phyloP scores from a whole-genome alignment of 2,797 vertebrate genomes.

The Rhyacichthys aspro region DNA sequence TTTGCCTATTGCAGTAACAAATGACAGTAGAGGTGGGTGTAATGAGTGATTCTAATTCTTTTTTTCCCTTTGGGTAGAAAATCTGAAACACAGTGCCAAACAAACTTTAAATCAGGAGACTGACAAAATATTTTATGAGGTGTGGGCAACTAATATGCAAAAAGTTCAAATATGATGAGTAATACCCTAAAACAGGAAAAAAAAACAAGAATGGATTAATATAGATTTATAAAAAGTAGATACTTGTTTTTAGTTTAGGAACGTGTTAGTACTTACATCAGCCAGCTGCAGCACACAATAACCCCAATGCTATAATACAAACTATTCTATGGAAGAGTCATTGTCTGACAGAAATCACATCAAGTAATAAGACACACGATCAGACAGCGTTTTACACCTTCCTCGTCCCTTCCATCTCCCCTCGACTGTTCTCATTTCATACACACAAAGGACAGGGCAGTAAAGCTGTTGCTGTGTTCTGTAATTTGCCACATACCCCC shows the following conservation, averaged over 20 bases:
- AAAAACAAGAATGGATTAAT: conserved; percentile 28
- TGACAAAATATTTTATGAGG: too few species aligned
- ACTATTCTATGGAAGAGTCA: conserved; percentile 35
- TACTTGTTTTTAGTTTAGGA: conserved; percentile 32
- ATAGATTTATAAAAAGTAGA: conserved; percentile 34
- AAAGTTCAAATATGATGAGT: too few species aligned
- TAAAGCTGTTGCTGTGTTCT: conserved; percentile 60
- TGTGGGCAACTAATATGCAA: too few species aligned
- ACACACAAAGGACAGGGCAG: conserved; percentile 53
- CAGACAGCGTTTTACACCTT: conserved; percentile 80
- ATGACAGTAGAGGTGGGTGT: conserved; percentile 27
- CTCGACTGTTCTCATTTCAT: conserved; percentile 51
- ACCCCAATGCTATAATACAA: conserved; percentile 43
- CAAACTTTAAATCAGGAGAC: too few species aligned
- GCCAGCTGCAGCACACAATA: conserved; percentile 73
- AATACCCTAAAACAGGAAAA: not conserved
- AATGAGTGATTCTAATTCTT: too few species aligned
- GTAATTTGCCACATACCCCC: conserved; percentile 61
- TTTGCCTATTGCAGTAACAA: conserved; percentile 29
- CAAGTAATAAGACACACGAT: conserved; percentile 66
- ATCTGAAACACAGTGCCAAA: too few species aligned
- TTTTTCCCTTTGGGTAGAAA: too few species aligned
- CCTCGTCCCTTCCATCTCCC: conserved; percentile 54
- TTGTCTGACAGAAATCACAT: conserved; percentile 58
- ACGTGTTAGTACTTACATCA: conserved; percentile 62